phyloP scores from a whole-genome alignment of 1,140 invertebrate species.

The Ips typographus region DNA sequence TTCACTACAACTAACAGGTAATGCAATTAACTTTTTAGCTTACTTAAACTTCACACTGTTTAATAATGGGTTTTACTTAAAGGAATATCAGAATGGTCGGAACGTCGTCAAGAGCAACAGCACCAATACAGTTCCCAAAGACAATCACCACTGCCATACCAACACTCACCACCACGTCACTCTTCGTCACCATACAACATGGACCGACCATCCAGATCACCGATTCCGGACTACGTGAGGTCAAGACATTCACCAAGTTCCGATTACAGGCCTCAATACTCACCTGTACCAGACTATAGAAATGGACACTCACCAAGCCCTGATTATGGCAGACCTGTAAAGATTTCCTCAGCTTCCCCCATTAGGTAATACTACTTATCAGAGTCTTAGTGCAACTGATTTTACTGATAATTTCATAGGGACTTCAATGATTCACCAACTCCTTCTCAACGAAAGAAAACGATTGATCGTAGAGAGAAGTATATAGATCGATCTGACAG shows the following conservation, averaged over 20 bases:
- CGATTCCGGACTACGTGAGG: conserved; percentile 52
- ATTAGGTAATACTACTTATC: conserved; percentile 24
- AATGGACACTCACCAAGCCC: conserved; percentile 34
- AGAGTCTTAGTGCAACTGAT: neutral
- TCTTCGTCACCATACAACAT: conserved; percentile 46
- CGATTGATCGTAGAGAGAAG: conserved; percentile 54
- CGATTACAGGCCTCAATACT: conserved; percentile 27
- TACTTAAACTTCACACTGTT: neutral
- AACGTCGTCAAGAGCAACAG: conserved; percentile 58
- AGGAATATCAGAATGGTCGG: conserved; percentile 76
- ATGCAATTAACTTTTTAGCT: neutral
- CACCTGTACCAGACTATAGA: conserved; percentile 33
- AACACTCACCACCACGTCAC: conserved; percentile 22
- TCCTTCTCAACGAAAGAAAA: conserved; percentile 62
- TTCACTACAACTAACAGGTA: neutral
- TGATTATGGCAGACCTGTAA: conserved; percentile 32
- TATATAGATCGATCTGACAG: conserved; percentile 33
- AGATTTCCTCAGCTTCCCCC: conserved; percentile 31
- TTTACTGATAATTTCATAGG: conserved; percentile 6
- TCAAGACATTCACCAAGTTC: conserved; percentile 30
- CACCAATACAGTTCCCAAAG: conserved; percentile 26
- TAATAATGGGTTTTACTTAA: conserved; percentile 12
- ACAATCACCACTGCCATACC: conserved; percentile 28
- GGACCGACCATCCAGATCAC: conserved; percentile 53
- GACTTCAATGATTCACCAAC: conserved; percentile 50